A percentile compares a stretch with the other conserved stretches of the same genome.
Conservation (phyloP, 2,797 vertebrate genomes). For the Arrhamphus sclerolepis region DNA sequence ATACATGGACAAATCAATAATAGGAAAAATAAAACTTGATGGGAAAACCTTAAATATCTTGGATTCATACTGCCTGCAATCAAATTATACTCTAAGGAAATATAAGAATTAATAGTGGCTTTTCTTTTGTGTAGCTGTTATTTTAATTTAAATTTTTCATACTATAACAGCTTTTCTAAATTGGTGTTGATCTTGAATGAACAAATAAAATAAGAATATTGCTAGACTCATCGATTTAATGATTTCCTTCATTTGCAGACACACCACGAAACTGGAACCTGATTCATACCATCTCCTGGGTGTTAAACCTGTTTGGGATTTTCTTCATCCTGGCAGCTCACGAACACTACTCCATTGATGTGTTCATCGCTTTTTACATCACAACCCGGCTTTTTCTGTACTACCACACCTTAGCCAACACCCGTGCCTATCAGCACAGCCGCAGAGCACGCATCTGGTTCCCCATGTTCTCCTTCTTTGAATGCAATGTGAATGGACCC, state of each 20-base stretch:
- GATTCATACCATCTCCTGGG: slow-evolving; percentile 97
- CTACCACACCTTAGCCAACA: slow-evolving; percentile 96
- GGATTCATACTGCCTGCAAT: no score
- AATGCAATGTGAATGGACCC: slow-evolving; percentile 95
- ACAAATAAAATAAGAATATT: background rate
- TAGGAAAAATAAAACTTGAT: no score
- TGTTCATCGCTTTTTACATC: slow-evolving; percentile 98
- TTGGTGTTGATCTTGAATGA: no score
- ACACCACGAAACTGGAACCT: slow-evolving; percentile 96
- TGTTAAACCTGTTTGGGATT: slow-evolving; percentile 97
- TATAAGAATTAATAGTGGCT: no score
- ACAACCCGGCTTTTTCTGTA: slow-evolving; percentile 97
- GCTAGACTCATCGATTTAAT: background rate
- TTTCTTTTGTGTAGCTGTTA: no score
- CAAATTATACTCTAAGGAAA: no score
- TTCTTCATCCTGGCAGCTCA: slow-evolving; percentile 98
- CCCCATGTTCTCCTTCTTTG: slow-evolving; percentile 98
- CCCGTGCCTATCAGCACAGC: slow-evolving; percentile 93
- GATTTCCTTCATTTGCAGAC: slow-evolving; percentile 76
- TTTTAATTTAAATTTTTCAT: no score
- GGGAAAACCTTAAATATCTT: no score
- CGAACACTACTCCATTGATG: slow-evolving; percentile 98
- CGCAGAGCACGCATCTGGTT: slow-evolving; percentile 96
- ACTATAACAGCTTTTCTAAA: no score
- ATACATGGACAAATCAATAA: no score